These are phyloP conservation scores for Hartigia nigra DNA, from an alignment of 2,888 invertebrate species.

Conservation along the genomic window DNA sequence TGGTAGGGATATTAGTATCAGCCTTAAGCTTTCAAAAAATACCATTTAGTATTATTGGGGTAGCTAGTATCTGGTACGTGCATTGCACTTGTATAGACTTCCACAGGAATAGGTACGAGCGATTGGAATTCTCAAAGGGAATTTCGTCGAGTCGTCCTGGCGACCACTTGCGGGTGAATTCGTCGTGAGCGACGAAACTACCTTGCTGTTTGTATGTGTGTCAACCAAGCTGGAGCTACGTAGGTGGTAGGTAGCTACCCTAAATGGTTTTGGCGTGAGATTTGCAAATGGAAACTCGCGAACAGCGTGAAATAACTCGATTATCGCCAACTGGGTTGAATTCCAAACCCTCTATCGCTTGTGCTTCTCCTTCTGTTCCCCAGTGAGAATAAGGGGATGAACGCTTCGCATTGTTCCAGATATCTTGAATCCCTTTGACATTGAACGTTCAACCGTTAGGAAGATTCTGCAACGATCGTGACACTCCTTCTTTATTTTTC, in stretches of 20 bases:
- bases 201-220: neutral
- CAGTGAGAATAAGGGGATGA: neutral
- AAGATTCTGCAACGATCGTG: neutral
- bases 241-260: neutral
- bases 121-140: neutral
- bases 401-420: neutral
- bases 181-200: neutral
- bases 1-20: neutral
- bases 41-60: neutral
- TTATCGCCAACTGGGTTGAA: constrained; percentile 16
- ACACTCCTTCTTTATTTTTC: neutral
- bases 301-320: constrained; percentile 23
- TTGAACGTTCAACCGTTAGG: neutral
- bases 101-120: neutral
- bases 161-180: neutral
- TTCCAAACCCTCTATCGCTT: neutral
- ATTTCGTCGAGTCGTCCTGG: neutral
- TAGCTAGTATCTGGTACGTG: neutral
- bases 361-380: neutral
- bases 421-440: neutral
- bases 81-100: neutral
- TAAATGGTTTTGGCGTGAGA: neutral
- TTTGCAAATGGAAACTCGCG: constrained; percentile 16
- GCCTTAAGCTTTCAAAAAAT: neutral
- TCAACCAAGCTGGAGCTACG: neutral